A percentile compares a stretch with the other conserved stretches of the same genome.
These are phyloP conservation scores for chimpanzee (Pan troglodytes) DNA, from an alignment of 2,113 vertebrate species.

Conservation along the genomic window NHGRI_mPanTro3-v2.1_pri NC_072408.2:114050001-114050500, in stretches of 20 bases:
- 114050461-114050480: slow-evolving; percentile 14
- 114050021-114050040: background rate
- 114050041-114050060: background rate
- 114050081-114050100: background rate
- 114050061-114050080: background rate
- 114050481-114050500: background rate
- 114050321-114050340: background rate
- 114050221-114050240: background rate
- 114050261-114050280: background rate
- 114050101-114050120: background rate
- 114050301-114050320: background rate
- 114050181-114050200: background rate
- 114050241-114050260: background rate
- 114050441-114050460: background rate
- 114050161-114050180: background rate
- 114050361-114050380: background rate
- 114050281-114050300: background rate
- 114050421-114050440: background rate
- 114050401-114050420: background rate
- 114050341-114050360: background rate
- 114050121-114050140: background rate
- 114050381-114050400: background rate
- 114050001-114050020: background rate
- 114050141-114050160: background rate
- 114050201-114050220: background rate